Conservation (phyloP, 2,888 invertebrate species). For the Saturnia japonica region DNA sequence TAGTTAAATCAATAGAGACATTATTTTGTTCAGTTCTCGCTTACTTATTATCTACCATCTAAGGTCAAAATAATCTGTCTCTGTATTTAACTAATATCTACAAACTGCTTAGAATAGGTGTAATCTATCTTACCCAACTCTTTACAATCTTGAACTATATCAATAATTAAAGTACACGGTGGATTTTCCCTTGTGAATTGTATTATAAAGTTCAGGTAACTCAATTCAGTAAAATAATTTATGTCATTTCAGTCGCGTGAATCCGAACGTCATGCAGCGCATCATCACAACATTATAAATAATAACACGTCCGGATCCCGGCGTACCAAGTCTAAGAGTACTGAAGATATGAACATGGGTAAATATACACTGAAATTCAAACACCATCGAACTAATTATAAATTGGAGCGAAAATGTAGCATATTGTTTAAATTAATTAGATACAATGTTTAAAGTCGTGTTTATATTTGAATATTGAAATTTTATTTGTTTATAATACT, state of each 20-base stretch:
- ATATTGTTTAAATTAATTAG: neutral
- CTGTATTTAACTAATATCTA: neutral
- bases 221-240: neutral
- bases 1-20: neutral
- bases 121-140: neutral
- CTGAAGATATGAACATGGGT: conserved; percentile 91
- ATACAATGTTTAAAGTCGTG: neutral
- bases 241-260: conserved; percentile 79
- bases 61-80: neutral
- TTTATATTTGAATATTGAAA: too few relatives aligned
- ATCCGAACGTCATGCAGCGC: conserved; percentile 84
- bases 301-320: conserved; percentile 85
- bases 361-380: neutral
- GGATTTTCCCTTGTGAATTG: neutral
- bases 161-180: neutral
- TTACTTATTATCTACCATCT: neutral
- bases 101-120: neutral
- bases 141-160: neutral
- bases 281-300: conserved; percentile 87
- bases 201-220: neutral
- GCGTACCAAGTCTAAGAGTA: conserved; percentile 92
- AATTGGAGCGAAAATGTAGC: neutral
- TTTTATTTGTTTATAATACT: too few relatives aligned
- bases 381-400: neutral
- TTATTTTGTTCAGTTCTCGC: neutral